Evolutionary conservation across 2,888 invertebrate genomes (phyloP).

Genomic region (Sipha maydis): DNA sequence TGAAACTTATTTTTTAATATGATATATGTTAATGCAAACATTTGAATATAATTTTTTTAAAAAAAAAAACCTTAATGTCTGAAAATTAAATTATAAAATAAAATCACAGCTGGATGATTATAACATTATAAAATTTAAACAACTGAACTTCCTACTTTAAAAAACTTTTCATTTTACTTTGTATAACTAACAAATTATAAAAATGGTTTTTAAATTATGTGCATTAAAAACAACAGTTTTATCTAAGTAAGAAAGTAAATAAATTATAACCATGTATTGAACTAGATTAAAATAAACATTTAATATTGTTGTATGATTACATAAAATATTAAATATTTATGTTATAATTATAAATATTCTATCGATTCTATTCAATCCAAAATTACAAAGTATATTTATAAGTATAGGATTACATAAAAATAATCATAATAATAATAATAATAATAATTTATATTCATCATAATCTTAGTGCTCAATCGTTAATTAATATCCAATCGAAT

Average conservation of each 20-base stretch:
- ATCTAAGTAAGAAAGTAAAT: neutral
- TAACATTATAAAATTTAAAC: slow-evolving; percentile 12
- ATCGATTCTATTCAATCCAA: neutral
- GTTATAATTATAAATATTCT: neutral
- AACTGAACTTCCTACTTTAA: neutral
- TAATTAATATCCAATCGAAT: too few species aligned
- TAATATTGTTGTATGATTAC: neutral
- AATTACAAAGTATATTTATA: too few species aligned
- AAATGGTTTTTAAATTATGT: neutral
- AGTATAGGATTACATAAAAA: too few species aligned
- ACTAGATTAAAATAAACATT: neutral
- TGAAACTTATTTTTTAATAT: neutral
- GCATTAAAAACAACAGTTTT: neutral
- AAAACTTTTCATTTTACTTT: slow-evolving; percentile 22
- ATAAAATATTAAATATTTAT: neutral
- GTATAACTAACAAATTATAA: neutral
- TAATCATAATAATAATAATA: too few species aligned
- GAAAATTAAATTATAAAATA: neutral
- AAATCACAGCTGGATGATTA: neutral
- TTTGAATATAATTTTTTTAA: neutral
- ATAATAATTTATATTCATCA: too few species aligned
- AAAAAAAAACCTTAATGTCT: neutral
- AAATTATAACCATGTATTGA: neutral
- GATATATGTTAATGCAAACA: neutral
- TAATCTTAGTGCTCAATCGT: too few species aligned